These are phyloP conservation scores for Sepioteuthis lessoniana DNA, from an alignment of 2,888 invertebrate genomes.

Conservation along the genomic window DNA sequence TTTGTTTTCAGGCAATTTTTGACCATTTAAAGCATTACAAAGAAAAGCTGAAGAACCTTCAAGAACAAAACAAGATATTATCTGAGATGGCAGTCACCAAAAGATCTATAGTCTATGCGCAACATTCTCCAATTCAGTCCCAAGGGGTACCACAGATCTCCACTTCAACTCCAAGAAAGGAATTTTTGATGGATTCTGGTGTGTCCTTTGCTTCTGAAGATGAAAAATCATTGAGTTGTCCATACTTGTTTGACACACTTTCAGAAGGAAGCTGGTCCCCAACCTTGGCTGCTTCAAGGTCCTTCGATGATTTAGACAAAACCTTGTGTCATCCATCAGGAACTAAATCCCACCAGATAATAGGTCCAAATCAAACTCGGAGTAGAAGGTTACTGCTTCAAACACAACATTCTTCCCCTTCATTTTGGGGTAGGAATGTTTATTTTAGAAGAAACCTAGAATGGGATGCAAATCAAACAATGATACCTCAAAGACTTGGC, in stretches of 20 bases:
- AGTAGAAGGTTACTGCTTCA: not conserved
- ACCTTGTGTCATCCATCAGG: not conserved
- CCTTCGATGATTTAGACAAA: not conserved
- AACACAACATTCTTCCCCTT: not conserved
- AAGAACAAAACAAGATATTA: not conserved
- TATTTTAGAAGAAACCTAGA: not conserved
- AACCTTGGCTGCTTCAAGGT: not conserved
- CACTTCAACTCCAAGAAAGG: not conserved
- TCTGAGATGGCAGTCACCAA: not conserved
- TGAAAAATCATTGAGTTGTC: not conserved
- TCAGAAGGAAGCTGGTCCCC: not conserved
- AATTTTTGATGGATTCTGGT: not conserved
- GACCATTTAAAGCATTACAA: not conserved
- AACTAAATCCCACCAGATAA: not conserved
- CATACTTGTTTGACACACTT: not conserved
- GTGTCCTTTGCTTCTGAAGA: not conserved
- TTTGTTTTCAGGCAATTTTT: not conserved
- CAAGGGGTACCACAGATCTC: not conserved
- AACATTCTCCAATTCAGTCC: not conserved
- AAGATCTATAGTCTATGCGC: not conserved
- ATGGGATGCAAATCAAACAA: not conserved
- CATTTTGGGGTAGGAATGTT: not conserved
- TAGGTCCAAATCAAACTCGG: not conserved
- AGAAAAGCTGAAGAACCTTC: not conserved
- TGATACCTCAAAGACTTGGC: not conserved